Percentiles rank a stretch among this genome's conserved stretches.
These are phyloP conservation scores for Sussaba pulchella DNA, from an alignment of 2,888 invertebrate genomes.

Conservation along the genomic window DNA sequence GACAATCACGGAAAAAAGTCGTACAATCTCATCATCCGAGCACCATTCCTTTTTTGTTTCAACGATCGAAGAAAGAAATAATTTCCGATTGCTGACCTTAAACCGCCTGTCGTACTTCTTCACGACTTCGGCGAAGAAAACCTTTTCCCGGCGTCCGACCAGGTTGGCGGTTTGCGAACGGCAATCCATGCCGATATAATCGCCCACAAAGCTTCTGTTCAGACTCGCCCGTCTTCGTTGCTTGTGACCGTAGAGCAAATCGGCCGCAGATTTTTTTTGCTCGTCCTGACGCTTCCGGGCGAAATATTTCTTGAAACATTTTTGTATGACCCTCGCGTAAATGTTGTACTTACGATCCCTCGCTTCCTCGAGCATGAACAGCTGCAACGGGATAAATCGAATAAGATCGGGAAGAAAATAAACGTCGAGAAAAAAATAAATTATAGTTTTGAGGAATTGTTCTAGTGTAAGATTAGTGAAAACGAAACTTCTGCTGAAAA, in stretches of 20 bases:
- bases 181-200: conserved; percentile 89
- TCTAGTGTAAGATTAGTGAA: no score
- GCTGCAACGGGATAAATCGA: conserved; percentile 81
- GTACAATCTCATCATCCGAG: no score
- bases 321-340: conserved; percentile 88
- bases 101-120: conserved; percentile 89
- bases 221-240: conserved; percentile 87
- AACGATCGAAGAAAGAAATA: no score
- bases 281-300: conserved; percentile 86
- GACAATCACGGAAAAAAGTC: no score
- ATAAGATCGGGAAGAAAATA: neutral
- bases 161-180: conserved; percentile 86
- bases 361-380: conserved; percentile 89
- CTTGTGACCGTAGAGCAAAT: conserved; percentile 86
- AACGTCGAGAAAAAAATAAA: neutral
- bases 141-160: conserved; percentile 87
- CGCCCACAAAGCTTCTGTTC: conserved; percentile 89
- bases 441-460: no score
- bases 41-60: no score
- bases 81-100: conserved; percentile 86
- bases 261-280: conserved; percentile 86
- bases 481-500: no score
- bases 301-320: conserved; percentile 88
- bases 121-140: conserved; percentile 88
- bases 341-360: conserved; percentile 88